phyloP scores from a whole-genome alignment of 1,140 invertebrate species.

The Oedothorax gibbosus region DNA sequence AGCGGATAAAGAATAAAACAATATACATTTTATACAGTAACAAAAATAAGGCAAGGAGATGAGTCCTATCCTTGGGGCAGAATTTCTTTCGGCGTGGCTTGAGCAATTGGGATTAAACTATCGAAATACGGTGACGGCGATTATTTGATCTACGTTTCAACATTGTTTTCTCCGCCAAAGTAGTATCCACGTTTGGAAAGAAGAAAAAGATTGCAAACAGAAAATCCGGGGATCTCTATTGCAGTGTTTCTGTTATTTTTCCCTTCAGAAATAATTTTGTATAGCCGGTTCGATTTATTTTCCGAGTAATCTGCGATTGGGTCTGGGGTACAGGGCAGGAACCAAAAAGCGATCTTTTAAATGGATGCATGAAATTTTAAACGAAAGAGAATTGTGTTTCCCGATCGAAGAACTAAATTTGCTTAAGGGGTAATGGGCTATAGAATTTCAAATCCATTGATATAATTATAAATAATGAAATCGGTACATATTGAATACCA shows the following conservation, averaged over 20 bases:
- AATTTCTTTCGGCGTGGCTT: not conserved
- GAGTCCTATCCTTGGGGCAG: not conserved
- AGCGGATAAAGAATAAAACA: slow-evolving; percentile 27
- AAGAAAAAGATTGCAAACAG: slow-evolving; percentile 19
- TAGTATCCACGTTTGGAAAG: not conserved
- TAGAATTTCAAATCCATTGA: too few relatives aligned
- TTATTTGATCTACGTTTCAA: slow-evolving; percentile 42
- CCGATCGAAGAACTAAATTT: slow-evolving; percentile 3
- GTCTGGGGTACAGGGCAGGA: not conserved
- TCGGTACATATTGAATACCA: too few relatives aligned
- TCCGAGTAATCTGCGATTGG: not conserved
- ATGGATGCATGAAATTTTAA: slow-evolving; percentile 28
- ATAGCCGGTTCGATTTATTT: slow-evolving; percentile 5
- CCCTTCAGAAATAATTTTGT: slow-evolving; percentile 19
- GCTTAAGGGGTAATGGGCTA: not conserved
- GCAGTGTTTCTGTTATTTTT: slow-evolving; percentile 30
- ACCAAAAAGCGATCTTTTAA: slow-evolving; percentile 20
- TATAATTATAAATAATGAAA: too few relatives aligned
- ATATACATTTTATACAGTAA: slow-evolving; percentile 2
- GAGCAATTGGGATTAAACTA: slow-evolving; percentile 31
- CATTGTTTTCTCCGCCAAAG: slow-evolving; percentile 16
- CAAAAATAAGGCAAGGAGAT: not conserved
- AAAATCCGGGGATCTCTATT: slow-evolving; percentile 21
- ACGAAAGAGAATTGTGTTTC: slow-evolving; percentile 1
- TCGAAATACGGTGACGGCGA: slow-evolving; percentile 37